These are phyloP conservation scores for Crotalus helleri DNA, from an alignment of 2,113 vertebrate species.

Conservation along the genomic window DNA sequence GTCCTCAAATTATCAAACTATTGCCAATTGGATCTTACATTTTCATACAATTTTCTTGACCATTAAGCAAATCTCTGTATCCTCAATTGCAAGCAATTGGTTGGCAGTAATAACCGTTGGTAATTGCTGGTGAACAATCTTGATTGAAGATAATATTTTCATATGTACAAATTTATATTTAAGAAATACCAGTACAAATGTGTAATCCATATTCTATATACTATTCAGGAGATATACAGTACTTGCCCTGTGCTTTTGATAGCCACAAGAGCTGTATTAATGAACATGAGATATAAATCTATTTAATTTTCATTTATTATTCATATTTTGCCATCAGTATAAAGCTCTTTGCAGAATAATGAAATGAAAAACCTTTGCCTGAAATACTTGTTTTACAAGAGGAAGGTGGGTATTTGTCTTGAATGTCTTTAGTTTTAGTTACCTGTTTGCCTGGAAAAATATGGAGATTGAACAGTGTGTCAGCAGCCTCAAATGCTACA, in stretches of 20 bases:
- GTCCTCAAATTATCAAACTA: background rate
- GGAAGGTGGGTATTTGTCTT: too few species aligned
- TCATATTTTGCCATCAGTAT: background rate
- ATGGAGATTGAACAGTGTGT: background rate
- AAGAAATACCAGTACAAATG: background rate
- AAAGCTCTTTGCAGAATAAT: background rate
- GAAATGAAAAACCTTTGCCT: background rate
- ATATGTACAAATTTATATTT: background rate
- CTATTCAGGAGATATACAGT: background rate
- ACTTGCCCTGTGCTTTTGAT: background rate
- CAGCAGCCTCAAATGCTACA: background rate
- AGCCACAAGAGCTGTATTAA: background rate
- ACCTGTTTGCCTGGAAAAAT: background rate
- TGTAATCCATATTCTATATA: background rate
- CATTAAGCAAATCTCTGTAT: background rate
- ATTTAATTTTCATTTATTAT: background rate
- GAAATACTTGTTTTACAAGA: background rate
- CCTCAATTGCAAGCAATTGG: background rate
- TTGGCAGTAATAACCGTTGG: constrained; percentile 11
- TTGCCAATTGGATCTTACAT: background rate
- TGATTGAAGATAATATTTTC: background rate
- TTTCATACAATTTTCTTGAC: background rate
- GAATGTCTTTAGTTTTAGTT: background rate
- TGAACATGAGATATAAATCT: background rate
- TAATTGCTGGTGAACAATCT: constrained; percentile 9